Base-by-base conservation (phyloP, 2,888 invertebrate genomes). In the Oligia fasciuncula region DNA sequence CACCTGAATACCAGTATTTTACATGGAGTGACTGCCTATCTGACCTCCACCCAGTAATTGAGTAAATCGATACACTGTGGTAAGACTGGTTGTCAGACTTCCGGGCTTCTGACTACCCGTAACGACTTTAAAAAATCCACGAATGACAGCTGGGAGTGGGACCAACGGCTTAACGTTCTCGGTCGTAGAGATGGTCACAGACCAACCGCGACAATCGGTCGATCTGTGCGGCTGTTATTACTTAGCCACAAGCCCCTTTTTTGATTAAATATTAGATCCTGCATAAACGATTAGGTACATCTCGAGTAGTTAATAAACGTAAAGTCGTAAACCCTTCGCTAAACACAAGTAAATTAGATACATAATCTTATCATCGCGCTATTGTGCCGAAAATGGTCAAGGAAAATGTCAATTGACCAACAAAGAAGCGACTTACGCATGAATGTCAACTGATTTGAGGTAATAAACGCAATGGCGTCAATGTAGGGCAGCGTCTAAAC, bases 331-430 rank as follows among this genome's bases (percentile, higher is more conserved):
- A 65, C 29, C 40, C 65, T 69, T 71, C 11, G n/a, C n/a, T 43
- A 46, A 67, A 68, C 17, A 43, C n/a, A 2, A 43, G 11, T 54
- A 81, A 76, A 82, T 85, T 57, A 85, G 70, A 82, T 85, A 77
- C 8, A 54, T 75, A 74, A 81, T 84, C 77, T 84, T 77, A 85
- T 81, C 72, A 75, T 1, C 6, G 9, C n/a, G 14, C 57, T 57
- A 73, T 81, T 85, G 85, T 82, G 73, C 75, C 76, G 46, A 81
- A 81, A 76, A 65, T 65, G 54, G 46, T 77, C 79, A 86, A 86
- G 84, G 86, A 79, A 63, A 74, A 54, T 35, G 40, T 57, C 86
- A 84, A 86, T 86, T 86, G 81, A 66, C 17, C 76, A 68, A 86
- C 86, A 86, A 86, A 79, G n/a, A 62, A 29, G 60, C 23, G 49